phyloP scores from a whole-genome alignment of 1,140 invertebrate genomes.

The Drosophila obscura region DNA sequence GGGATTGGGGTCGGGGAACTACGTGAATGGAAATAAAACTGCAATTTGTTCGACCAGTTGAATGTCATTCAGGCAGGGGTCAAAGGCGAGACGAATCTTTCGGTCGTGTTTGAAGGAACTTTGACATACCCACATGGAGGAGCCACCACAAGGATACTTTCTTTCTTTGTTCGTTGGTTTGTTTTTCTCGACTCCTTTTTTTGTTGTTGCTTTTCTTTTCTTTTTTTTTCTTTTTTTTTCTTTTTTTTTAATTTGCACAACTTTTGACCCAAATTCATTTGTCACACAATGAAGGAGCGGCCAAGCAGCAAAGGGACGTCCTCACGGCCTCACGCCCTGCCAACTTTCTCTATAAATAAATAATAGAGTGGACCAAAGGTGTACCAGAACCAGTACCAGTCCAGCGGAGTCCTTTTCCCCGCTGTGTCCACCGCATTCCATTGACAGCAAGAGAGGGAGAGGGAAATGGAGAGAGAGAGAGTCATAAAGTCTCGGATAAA shows the following conservation, averaged over 20 bases:
- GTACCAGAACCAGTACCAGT: not conserved
- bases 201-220: not conserved
- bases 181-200: not conserved
- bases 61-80: conserved; percentile 52
- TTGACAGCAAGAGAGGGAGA: conserved; percentile 4
- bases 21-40: conserved; percentile 74
- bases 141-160: conserved; percentile 3
- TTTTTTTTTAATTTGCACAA: conserved; percentile 72
- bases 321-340: conserved; percentile 18
- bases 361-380: conserved; percentile 52
- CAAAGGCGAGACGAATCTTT: conserved; percentile 65
- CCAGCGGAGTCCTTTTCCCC: not conserved
- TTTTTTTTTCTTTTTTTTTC: conserved; percentile 10
- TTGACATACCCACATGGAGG: conserved; percentile 32
- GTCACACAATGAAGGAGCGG: conserved; percentile 55
- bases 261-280: conserved; percentile 81
- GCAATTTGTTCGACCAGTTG: conserved; percentile 73
- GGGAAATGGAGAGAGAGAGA: not conserved
- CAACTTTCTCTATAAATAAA: conserved; percentile 69
- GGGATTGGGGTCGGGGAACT: conserved; percentile 30
- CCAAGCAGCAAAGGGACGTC: conserved; percentile 55
- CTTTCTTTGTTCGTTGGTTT: not conserved
- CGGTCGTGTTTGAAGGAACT: conserved; percentile 54
- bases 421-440: conserved; percentile 37
- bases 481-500: conserved; percentile 42